phyloP scores from a whole-genome alignment of 2,113 vertebrate genomes.

The Centropus bengalensis region DNA sequence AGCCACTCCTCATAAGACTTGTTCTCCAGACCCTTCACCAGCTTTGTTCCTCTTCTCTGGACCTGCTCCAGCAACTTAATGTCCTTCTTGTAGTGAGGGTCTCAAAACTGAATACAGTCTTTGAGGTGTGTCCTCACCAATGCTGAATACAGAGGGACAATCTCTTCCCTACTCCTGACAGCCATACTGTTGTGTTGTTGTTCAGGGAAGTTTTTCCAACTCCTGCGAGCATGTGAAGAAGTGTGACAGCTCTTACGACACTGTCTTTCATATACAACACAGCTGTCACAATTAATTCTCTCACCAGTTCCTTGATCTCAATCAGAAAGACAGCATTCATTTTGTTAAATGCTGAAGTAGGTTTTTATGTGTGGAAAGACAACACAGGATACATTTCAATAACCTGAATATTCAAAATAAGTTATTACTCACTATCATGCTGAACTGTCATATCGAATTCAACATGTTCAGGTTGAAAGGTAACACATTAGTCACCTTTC shows the following conservation, averaged over 20 bases:
- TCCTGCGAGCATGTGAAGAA: background rate
- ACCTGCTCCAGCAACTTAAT: too few relatives aligned
- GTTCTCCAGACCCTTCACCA: too few relatives aligned
- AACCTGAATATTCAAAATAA: slow-evolving; percentile 34
- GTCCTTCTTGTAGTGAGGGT: too few relatives aligned
- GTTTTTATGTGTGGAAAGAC: background rate
- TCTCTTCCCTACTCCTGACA: too few relatives aligned
- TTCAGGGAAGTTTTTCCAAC: slow-evolving; percentile 7
- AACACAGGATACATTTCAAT: slow-evolving; percentile 46
- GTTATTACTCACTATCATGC: slow-evolving; percentile 31
- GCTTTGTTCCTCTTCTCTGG: too few relatives aligned
- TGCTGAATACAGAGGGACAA: too few relatives aligned
- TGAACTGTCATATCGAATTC: slow-evolving; percentile 25
- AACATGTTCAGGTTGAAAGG: slow-evolving; percentile 13
- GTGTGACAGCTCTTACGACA: background rate
- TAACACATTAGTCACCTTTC: slow-evolving; percentile 36
- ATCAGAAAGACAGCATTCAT: background rate
- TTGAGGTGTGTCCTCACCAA: too few relatives aligned
- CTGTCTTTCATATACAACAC: slow-evolving; percentile 31
- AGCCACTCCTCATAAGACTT: too few relatives aligned
- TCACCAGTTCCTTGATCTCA: background rate
- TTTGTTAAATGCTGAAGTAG: background rate
- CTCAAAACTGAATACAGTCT: too few relatives aligned
- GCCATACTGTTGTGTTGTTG: background rate
- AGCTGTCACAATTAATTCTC: slow-evolving; percentile 50